These are phyloP conservation scores for Notodonta dromedarius DNA, from an alignment of 2,888 invertebrate species.

Conservation along the genomic window DNA sequence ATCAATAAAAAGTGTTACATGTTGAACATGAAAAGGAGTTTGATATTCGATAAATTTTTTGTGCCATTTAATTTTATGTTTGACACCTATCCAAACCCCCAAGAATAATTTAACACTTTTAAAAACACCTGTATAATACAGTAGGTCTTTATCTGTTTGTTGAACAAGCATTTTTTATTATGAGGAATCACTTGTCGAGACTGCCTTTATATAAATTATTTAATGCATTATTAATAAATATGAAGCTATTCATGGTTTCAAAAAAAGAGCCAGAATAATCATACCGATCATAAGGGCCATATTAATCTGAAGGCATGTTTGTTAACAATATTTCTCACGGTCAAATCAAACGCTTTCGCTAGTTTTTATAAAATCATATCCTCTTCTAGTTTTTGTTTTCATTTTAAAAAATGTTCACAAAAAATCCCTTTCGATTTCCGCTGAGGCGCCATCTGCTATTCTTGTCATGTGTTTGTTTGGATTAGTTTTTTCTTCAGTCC, in stretches of 20 bases:
- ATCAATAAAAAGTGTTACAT: too few species aligned
- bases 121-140: too few species aligned
- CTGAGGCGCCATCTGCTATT: slow-evolving; percentile 80
- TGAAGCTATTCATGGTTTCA: not conserved
- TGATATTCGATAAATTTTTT: too few species aligned
- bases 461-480: slow-evolving; percentile 75
- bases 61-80: too few species aligned
- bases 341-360: slow-evolving; percentile 65
- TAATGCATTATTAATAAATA: not conserved
- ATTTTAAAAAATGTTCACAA: slow-evolving; percentile 48
- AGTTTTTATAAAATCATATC: slow-evolving; percentile 59
- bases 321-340: slow-evolving; percentile 42
- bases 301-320: not conserved
- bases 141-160: too few species aligned
- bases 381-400: slow-evolving; percentile 64
- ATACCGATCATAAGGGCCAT: not conserved
- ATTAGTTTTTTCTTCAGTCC: slow-evolving; percentile 62
- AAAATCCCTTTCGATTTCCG: slow-evolving; percentile 82
- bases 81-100: too few species aligned
- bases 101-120: too few species aligned
- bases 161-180: too few species aligned
- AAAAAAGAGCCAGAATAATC: not conserved
- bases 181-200: too few species aligned
- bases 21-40: too few species aligned
- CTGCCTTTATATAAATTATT: too few species aligned